A percentile compares a stretch with the other conserved stretches of the same genome.
Conservation (phyloP, 2,113 vertebrate genomes). For the Tautogolabrus adspersus region DNA sequence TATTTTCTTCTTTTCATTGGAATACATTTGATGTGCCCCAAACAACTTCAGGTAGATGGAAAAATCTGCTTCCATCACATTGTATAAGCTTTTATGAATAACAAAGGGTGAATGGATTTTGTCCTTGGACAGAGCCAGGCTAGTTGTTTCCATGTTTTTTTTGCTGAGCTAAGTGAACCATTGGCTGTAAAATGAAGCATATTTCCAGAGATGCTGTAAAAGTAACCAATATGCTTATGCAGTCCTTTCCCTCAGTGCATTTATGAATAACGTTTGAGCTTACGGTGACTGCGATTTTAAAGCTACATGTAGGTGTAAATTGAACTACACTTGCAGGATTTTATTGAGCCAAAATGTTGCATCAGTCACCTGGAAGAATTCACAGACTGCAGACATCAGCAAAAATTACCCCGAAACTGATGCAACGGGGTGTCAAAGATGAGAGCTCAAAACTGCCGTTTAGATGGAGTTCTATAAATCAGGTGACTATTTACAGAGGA, state of each 20-base stretch:
- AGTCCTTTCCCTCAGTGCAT: background rate
- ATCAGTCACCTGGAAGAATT: background rate
- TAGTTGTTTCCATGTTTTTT: background rate
- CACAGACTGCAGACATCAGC: background rate
- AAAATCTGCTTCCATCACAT: too few relatives aligned
- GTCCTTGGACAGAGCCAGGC: background rate
- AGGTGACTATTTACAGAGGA: constrained; percentile 14
- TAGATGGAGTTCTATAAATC: background rate
- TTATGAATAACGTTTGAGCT: background rate
- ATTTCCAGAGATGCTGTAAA: background rate
- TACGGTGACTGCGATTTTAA: background rate
- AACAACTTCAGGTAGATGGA: too few relatives aligned
- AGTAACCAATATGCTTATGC: background rate
- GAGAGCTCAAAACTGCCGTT: background rate
- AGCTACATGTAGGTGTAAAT: constrained; percentile 7
- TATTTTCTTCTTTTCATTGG: too few relatives aligned
- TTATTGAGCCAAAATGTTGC: background rate
- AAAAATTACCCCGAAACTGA: background rate
- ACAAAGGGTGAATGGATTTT: too few relatives aligned
- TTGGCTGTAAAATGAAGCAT: background rate
- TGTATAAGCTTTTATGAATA: too few relatives aligned
- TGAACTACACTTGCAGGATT: background rate
- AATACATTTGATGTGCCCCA: too few relatives aligned
- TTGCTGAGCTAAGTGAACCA: background rate
- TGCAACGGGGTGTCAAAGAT: background rate